Conservation (phyloP, 2,888 invertebrate species). For the Nemapogon koenigi region DNA sequence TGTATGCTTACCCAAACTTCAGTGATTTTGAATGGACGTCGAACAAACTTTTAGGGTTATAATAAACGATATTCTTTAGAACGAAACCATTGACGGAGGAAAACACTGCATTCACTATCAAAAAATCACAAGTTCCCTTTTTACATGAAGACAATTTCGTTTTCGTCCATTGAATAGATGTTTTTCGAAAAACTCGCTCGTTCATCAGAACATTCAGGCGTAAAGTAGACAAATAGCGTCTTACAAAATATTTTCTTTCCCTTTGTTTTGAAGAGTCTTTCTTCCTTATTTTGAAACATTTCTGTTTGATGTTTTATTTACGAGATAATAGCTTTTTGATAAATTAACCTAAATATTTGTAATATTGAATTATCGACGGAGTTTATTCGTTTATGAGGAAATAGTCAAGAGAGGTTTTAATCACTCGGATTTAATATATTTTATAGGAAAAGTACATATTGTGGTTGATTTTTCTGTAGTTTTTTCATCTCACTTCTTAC, state of each 20-base stretch:
- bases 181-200: conserved; percentile 18
- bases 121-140: conserved; percentile 11
- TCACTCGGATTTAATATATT: no score
- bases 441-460: no score
- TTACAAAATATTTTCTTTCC: conserved; percentile 26
- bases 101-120: conserved; percentile 10
- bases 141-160: conserved; percentile 13
- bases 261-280: conserved; percentile 26
- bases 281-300: conserved; percentile 17
- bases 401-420: no score
- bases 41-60: conserved; percentile 15
- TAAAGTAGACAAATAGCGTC: conserved; percentile 26
- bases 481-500: no score
- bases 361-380: conserved; percentile 4
- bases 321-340: conserved; percentile 12
- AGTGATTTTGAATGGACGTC: no score
- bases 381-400: conserved; percentile 3
- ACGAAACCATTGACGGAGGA: conserved; percentile 7
- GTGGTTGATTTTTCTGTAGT: no score
- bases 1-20: no score
- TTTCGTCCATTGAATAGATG: conserved; percentile 20
- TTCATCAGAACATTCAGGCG: conserved; percentile 17
- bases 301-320: conserved; percentile 19
- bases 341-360: conserved; percentile 16
- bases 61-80: conserved; percentile 19